Base-by-base conservation (phyloP, 2,113 vertebrate species). In the Aepyceros melampus region DNA sequence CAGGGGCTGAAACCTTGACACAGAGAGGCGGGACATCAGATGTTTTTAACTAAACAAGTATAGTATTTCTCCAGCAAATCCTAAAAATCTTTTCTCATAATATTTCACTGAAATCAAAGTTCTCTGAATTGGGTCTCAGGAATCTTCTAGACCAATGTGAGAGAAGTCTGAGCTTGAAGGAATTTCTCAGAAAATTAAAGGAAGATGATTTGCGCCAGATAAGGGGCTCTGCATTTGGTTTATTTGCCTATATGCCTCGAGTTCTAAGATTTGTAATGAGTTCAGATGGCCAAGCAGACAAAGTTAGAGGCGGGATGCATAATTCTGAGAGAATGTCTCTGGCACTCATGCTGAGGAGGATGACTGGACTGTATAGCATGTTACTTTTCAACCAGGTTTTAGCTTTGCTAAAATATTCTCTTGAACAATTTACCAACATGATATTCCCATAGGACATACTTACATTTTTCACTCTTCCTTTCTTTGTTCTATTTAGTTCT, bases 1-100 rank as follows among this genome's bases (percentile, higher is more conserved):
- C 8, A 81, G 43, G 31, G 49, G 82, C 33, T 64, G 91, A 85
- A 96, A 96, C 94, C 43, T 11, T 94, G 95, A 95, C 89, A 96
- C 0, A 21, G 29, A 53, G 6, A 89, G 60, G 58, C 31, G 27
- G 45, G 88, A 58, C 79, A n/a, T 10, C 27, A 27, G 40, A 33
- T 90, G 21, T 31, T 62, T 81, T 81, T 55, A 95, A 84, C 67
- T 89, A 60, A 9, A 87, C 27, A 23, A 55, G 40, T 14, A 33
- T 8, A 89, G 25, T 60, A 58, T 27, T 96, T 90, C n/a, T 62
- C 89, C 33, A 97, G 89, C 16, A 92, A 64, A 85, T 43, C 45
- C 67, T 67, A 67, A 53, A 76, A 53, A 36, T 91, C 23, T 49
- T 55, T 79, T 85, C 74, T 62, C 81, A 40, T 76, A 90, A 58